Percentiles rank a stretch among this genome's conserved stretches.
Conservation (phyloP, 2,113 vertebrate species). For the Hiodon tergisus region DNA sequence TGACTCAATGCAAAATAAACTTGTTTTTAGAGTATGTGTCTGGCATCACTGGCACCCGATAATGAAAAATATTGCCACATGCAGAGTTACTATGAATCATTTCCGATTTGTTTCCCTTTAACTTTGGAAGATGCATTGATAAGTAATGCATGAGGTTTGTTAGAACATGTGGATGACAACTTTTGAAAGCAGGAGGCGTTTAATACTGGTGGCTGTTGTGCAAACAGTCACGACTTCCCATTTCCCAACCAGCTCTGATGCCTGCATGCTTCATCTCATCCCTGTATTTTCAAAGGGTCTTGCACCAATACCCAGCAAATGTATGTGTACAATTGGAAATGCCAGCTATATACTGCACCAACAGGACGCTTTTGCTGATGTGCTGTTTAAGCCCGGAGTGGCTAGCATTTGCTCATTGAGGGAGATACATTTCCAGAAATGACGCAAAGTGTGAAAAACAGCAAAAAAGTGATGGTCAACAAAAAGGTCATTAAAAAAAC, state of each 20-base stretch:
- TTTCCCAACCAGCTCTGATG: constrained; percentile 29
- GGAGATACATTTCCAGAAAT: no score
- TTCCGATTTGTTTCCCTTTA: not conserved
- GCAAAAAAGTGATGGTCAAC: no score
- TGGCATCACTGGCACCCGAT: not conserved
- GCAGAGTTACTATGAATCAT: not conserved
- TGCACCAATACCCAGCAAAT: constrained; percentile 43
- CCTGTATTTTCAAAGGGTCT: constrained; percentile 31
- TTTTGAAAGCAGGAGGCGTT: constrained; percentile 29
- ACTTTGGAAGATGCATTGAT: not conserved
- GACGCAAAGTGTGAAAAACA: no score
- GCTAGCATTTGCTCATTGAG: no score
- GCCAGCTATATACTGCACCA: constrained; percentile 24
- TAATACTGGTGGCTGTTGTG: constrained; percentile 25
- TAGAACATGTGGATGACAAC: not conserved
- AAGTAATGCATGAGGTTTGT: not conserved
- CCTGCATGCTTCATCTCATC: constrained; percentile 29
- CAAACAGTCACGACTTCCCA: constrained; percentile 43
- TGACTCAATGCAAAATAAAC: not conserved
- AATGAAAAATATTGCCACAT: not conserved
- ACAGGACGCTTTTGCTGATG: not conserved
- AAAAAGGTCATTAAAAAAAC: no score
- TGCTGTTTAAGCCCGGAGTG: no score
- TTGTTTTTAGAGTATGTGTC: not conserved
- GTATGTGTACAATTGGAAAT: constrained; percentile 40